Percentiles rank a stretch among this genome's conserved stretches.
Evolutionary conservation across 2,888 invertebrate genomes (phyloP).

Genomic region (Sinohyriopsis cumingii): DNA sequence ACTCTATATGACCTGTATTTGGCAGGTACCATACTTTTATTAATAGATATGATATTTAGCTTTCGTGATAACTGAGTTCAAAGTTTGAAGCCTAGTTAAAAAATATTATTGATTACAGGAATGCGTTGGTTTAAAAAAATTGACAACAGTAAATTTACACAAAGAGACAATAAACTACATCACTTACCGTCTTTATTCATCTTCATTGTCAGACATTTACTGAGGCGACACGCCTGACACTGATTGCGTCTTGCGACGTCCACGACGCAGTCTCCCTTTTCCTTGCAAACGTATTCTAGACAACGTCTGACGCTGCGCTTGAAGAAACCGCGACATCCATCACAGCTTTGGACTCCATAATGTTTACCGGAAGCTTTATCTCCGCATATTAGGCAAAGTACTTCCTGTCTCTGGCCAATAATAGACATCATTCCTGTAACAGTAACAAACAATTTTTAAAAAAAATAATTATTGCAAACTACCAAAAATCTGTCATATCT

Average conservation of each 20-base stretch:
- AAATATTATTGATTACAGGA: too few species aligned
- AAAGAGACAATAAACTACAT: not conserved
- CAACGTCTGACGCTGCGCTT: slow-evolving; percentile 91
- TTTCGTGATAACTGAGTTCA: too few species aligned
- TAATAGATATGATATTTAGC: too few species aligned
- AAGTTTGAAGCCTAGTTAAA: too few species aligned
- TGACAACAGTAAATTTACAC: too few species aligned
- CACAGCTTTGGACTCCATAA: slow-evolving; percentile 75
- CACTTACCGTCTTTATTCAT: slow-evolving; percentile 93
- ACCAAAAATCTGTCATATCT: too few species aligned
- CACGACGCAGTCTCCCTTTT: slow-evolving; percentile 88
- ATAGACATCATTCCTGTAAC: too few species aligned
- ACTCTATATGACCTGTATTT: too few species aligned
- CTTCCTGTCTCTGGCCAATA: slow-evolving; percentile 70
- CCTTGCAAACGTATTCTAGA: slow-evolving; percentile 93
- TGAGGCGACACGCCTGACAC: slow-evolving; percentile 94
- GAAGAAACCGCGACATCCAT: slow-evolving; percentile 87
- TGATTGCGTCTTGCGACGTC: slow-evolving; percentile 94
- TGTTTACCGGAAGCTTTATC: slow-evolving; percentile 76
- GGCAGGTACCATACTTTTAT: too few species aligned
- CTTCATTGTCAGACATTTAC: slow-evolving; percentile 90
- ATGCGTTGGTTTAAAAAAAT: too few species aligned
- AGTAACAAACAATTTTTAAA: too few species aligned
- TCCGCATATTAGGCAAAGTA: slow-evolving; percentile 71
- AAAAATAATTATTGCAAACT: too few species aligned